Evolutionary conservation across 2,797 vertebrate genomes (phyloP).

Genomic region (Enteromius treurensis): DNA sequence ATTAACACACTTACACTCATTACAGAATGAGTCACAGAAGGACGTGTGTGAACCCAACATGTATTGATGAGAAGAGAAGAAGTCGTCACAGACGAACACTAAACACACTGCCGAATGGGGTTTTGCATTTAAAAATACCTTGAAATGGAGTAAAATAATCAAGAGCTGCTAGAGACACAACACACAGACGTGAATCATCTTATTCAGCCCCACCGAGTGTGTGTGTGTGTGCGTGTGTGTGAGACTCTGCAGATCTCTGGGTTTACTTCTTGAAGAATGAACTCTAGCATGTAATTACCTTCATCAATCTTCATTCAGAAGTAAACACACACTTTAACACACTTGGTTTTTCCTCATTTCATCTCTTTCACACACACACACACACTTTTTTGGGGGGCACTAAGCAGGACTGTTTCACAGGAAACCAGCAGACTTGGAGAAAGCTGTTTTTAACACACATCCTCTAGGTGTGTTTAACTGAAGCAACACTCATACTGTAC

Average conservation of each 20-base stretch:
- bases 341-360: background rate
- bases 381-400: background rate
- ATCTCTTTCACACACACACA: background rate
- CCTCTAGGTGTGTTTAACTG: background rate
- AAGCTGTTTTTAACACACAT: background rate
- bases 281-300: constrained; percentile 31
- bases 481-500: background rate
- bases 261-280: constrained; percentile 17
- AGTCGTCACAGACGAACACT: background rate
- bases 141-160: background rate
- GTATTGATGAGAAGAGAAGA: background rate
- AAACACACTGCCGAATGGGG: background rate
- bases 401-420: background rate
- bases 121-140: background rate
- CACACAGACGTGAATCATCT: background rate
- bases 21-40: constrained; percentile 15
- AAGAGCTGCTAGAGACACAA: background rate
- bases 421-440: constrained; percentile 16
- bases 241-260: background rate
- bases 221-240: background rate
- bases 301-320: constrained; percentile 42
- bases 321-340: constrained; percentile 13
- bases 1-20: constrained; percentile 53
- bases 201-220: background rate
- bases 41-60: background rate